Evolutionary conservation across 1,140 invertebrate genomes (phyloP), one percentile per base, ranked within the genome.

Genomic region (Dermatophagoides farinae): DNA sequence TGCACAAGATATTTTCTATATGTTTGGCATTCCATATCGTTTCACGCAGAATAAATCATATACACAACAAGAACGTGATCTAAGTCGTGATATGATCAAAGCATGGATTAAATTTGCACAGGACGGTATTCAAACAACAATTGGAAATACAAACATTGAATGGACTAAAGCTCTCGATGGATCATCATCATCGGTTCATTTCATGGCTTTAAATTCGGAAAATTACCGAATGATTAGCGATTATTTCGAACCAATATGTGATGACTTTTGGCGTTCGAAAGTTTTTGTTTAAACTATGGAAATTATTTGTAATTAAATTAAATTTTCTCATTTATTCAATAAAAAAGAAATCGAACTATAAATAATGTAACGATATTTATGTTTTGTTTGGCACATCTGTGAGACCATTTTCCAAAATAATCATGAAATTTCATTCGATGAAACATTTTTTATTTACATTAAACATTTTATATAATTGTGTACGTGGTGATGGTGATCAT

Each of bases 1-100:
- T 71, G 91, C 82, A 0, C 90, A 96, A 71, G 92, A 97, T 72
- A 91, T 97, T 63, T 85, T 80, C 68, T 97, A 88, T 71, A 78
- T 93, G 18, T 95, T 95, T 71, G 90, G 92, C 5, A 61, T 22
- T 14, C 66, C 66, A 1, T 50, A 67, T 16, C 20, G 31, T 31
- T 31, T 40, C 12, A 53, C 57, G 22, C 23, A 38, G 0, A 23
- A 18, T 11, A 40, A n/a, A 23, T 16, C 58, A 6, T 67, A 61
- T 39, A 61, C 65, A 1, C 23, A 50, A 2, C 44, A 62, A 46
- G 66, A 67, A 14, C 12, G 44, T 4, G 39, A 58, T 18, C 60
- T 67, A 25, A 64, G 62, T 25, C 44, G 37, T 31, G 61, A 64
- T 37, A 59, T 67, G 9, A 66, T 67, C 6, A 12, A 62, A 1